Evolutionary conservation across 53 echinoderm and acorn worm genomes (phyloP).

Genomic region (Henricia sp.): DNA sequence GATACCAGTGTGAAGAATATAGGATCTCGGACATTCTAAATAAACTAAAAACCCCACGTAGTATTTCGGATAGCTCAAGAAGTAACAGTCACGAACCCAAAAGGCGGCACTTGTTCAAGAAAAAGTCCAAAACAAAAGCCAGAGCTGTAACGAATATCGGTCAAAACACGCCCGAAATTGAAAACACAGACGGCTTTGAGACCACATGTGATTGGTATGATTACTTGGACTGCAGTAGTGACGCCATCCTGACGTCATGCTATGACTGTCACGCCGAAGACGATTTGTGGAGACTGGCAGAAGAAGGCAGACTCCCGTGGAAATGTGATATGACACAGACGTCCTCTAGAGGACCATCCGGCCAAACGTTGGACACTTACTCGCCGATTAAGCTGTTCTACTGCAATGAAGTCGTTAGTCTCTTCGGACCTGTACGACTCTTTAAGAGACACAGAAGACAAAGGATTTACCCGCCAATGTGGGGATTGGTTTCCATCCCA

Average conservation of each 20-base stretch:
- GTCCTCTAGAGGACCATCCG: too few relatives aligned
- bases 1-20: not conserved
- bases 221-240: not conserved
- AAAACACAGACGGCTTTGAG: not conserved
- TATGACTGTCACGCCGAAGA: not conserved
- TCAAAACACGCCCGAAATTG: not conserved
- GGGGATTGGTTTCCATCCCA: slow-evolving; percentile 28
- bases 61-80: not conserved
- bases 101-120: not conserved
- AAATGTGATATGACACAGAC: slow-evolving; percentile 2
- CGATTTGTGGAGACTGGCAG: slow-evolving; percentile 43
- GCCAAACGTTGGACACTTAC: not conserved
- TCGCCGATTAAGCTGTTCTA: slow-evolving; percentile 8
- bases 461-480: not conserved
- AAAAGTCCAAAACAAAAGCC: not conserved
- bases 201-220: not conserved
- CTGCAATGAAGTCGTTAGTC: not conserved
- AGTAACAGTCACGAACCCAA: not conserved
- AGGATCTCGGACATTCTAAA: not conserved
- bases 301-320: slow-evolving; percentile 51
- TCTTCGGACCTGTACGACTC: slow-evolving; percentile 17
- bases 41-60: not conserved
- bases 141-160: not conserved
- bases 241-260: not conserved
- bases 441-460: not conserved